Base-by-base conservation (phyloP, 1,140 invertebrate genomes). In the Tetramorium parvispinum region DNA sequence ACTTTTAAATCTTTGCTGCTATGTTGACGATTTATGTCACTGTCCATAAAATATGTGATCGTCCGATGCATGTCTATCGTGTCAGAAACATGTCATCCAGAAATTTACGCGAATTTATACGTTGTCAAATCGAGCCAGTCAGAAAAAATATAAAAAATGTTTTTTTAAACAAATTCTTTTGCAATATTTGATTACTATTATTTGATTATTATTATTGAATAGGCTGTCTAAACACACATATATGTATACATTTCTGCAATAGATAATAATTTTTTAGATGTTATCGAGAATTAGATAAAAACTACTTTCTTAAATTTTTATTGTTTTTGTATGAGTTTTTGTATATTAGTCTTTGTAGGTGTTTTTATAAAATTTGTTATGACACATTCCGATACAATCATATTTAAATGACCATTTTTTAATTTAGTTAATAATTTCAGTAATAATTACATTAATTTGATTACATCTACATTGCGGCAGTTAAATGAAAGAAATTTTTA, bases 1-100 rank as follows among this genome's bases (percentile, higher is more conserved):
- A 43, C 16, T 78, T 78, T 49, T 10, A 13, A 46, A 21, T 78
- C 57, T 78, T 78, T 78, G 24, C n/a, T 32, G 11, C 40, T 32
- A 10, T 51, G 43, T 46, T 27, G 24, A 32, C 59, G 37, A 78
- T 65, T 78, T 46, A 32, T 78, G 76, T 78, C 76, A 49, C 76
- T 78, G 59, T 78, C 43, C 59, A n/a, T 46, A 65, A 65, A 78
- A 78, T 78, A 78, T 65, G 57, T 65, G 43, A 24, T 65, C 24
- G 3, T 78, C 18, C 59, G 43, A 65, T 78, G n/a, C 43, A 10
- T 77, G 59, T 78, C 76, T 40, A 65, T 78, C 40, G 43, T 65
- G 76, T 78, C 76, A 78, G 59, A 65, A 51, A 78, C 76, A 78
- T 3, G 76, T 65, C 40, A 49, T 46, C 55, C 55, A 27, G 7